Evolutionary conservation across 2,888 invertebrate species (phyloP), one percentile per base, ranked within the genome.

Genomic region (Lasioglossum zephyrum): DNA sequence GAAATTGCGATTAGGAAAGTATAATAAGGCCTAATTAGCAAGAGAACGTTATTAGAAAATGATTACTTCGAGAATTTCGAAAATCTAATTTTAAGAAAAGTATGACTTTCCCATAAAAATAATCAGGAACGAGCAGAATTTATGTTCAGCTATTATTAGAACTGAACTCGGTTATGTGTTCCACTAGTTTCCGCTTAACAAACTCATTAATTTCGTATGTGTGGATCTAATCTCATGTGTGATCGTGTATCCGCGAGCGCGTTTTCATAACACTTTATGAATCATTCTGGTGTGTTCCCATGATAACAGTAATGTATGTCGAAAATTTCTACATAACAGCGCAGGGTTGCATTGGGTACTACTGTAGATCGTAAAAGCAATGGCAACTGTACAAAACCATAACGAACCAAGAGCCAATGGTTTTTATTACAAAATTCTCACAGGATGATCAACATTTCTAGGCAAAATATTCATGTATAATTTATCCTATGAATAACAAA

Each of bases 131-230:
- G 0, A 69, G 39, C 22, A 22, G 69, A 39, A 69, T 69, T 69
- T 39, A 22, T 63, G 39, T 63, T 18, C 31, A 18, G 26, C 18
- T 63, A 63, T 63, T 63, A 69, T 36, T 22, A 39, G 22, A 22
- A 36, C 69, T 39, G 69, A 69, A 11, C 69, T 39, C 39, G 11
- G 69, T 39, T 69, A 22, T 36, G n/a, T 57, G 31, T 60, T 63
- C 66, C 39, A 39, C 39, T 39, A 39, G 69, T 69, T 69, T 69
- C 69, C 39, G 69, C 22, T 69, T 39, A 69, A 69, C 69, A 39
- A 39, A 69, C 39, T 69, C 39, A 69, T 69, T 69, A 69, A 69
- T 69, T 39, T 39, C 63, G 63, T 63, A 63, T 0, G 39, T 36
- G 39, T 9, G 39, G 69, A 69, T 69, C 22, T 69, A 39, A 69